Conservation (phyloP, 1,140 invertebrate species). For the Drosophila kanapiae region DNA sequence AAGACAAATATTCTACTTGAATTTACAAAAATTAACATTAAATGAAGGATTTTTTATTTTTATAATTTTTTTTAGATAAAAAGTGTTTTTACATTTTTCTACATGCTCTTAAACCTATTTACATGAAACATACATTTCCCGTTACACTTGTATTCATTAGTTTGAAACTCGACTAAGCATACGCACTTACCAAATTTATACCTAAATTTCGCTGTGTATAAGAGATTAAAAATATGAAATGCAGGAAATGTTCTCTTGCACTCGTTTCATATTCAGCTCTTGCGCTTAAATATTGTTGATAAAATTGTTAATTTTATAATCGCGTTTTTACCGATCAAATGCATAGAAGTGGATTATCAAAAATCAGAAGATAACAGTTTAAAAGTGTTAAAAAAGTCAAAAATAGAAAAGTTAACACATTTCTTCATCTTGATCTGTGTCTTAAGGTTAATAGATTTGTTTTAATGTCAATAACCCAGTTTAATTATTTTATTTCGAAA, state of each 20-base stretch:
- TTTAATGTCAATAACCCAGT: too few species aligned
- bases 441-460: background rate
- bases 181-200: slow-evolving; percentile 5
- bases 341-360: background rate
- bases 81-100: background rate
- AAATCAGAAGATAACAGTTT: background rate
- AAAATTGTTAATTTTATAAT: background rate
- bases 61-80: background rate
- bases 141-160: background rate
- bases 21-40: too few species aligned
- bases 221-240: background rate
- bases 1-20: too few species aligned
- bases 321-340: background rate
- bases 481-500: too few species aligned
- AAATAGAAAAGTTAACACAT: too few species aligned
- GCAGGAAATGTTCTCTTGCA: background rate
- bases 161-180: background rate
- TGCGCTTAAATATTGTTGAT: background rate
- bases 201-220: slow-evolving; percentile 1
- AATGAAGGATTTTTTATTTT: too few species aligned
- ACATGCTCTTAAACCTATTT: background rate
- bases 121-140: background rate
- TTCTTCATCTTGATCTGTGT: background rate
- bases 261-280: slow-evolving; percentile 3
- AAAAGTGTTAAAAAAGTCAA: background rate